Evolutionary conservation across 1,140 invertebrate genomes (phyloP).

Genomic region (Brachionus koreanus): DNA sequence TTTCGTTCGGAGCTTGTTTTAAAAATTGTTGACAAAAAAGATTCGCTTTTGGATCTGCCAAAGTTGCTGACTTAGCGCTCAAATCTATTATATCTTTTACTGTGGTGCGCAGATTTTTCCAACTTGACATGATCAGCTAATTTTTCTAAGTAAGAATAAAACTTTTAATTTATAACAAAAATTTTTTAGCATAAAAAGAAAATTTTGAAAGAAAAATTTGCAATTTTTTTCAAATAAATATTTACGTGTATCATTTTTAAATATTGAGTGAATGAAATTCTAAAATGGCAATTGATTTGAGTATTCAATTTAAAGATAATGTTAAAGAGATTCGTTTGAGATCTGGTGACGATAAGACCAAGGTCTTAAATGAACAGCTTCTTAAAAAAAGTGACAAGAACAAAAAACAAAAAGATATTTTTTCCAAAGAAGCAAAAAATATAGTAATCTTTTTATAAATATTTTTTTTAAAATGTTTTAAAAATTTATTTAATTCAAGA

Average conservation of each 20-base stretch:
- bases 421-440: constrained; percentile 16
- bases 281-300: constrained; percentile 43
- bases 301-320: constrained; percentile 5
- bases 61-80: background rate
- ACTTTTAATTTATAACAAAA: background rate
- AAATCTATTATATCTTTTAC: constrained; percentile 19
- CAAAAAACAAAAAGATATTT: background rate
- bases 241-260: constrained; percentile 14
- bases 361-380: constrained; percentile 18
- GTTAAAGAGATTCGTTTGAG: constrained; percentile 16
- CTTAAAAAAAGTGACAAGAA: constrained; percentile 14
- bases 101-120: background rate
- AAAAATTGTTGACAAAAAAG: background rate
- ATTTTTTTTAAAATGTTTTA: background rate
- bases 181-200: background rate
- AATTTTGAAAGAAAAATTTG: constrained; percentile 28
- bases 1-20: background rate
- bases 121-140: background rate
- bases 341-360: background rate
- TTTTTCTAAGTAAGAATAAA: background rate
- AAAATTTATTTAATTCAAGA: background rate
- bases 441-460: background rate
- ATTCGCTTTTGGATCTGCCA: constrained; percentile 6
- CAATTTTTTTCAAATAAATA: background rate
- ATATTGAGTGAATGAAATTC: background rate